These are phyloP conservation scores for Osmerus eperlanus DNA, from an alignment of 2,113 vertebrate genomes.

Conservation along the genomic window DNA sequence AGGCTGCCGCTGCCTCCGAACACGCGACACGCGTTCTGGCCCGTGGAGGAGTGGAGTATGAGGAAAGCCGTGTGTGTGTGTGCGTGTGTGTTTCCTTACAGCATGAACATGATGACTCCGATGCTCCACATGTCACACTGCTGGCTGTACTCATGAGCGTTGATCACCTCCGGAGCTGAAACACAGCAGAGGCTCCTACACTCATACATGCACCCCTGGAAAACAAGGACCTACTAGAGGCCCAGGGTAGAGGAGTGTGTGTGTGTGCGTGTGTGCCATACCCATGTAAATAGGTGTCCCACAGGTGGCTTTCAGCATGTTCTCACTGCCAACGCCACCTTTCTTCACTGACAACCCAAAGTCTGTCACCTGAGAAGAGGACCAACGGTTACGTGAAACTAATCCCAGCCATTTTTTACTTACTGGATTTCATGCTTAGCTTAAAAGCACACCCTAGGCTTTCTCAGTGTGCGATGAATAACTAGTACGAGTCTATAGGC, in stretches of 20 bases:
- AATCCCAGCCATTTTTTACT: not conserved
- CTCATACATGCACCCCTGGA: not conserved
- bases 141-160: slow-evolving; percentile 81
- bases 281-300: slow-evolving; percentile 84
- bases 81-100: slow-evolving; percentile 74
- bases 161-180: slow-evolving; percentile 89
- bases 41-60: not conserved
- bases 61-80: not conserved
- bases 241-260: not conserved
- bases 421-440: not conserved
- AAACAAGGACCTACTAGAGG: not conserved
- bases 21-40: too few species aligned
- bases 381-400: slow-evolving; percentile 25
- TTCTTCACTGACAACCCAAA: slow-evolving; percentile 83
- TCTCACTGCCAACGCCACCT: slow-evolving; percentile 73
- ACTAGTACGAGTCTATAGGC: slow-evolving; percentile 28
- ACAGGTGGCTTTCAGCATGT: slow-evolving; percentile 78
- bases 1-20: not conserved
- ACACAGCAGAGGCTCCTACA: slow-evolving; percentile 36
- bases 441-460: not conserved
- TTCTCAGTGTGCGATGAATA: slow-evolving; percentile 34
- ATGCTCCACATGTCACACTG: slow-evolving; percentile 90
- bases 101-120: slow-evolving; percentile 88
- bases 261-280: slow-evolving; percentile 46
- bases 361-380: slow-evolving; percentile 76